Conservation (phyloP, 2,797 vertebrate genomes). For the Cyprinodon diabolis region DNA sequence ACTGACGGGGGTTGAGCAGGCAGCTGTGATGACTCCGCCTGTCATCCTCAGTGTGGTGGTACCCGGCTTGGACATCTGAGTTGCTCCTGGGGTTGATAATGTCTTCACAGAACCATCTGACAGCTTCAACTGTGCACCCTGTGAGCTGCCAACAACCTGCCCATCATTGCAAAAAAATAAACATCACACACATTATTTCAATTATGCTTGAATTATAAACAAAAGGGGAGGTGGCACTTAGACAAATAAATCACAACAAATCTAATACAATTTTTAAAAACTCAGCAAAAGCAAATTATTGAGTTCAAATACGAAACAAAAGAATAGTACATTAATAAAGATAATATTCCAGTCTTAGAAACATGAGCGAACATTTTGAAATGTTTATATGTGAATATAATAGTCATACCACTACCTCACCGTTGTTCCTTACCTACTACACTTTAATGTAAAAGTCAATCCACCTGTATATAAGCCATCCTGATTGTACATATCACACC, state of each 20-base stretch:
- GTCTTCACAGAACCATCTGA: conserved; percentile 92
- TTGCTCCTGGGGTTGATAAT: conserved; percentile 80
- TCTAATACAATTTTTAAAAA: not conserved
- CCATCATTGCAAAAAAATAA: conserved; percentile 24
- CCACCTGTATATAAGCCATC: no score
- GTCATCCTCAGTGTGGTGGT: conserved; percentile 93
- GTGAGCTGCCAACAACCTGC: conserved; percentile 83
- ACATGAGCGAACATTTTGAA: not conserved
- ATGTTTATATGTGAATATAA: not conserved
- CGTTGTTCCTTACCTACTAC: no score
- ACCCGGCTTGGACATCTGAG: conserved; percentile 92
- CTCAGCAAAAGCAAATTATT: not conserved
- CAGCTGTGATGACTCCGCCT: conserved; percentile 92
- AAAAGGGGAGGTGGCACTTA: not conserved
- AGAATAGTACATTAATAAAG: not conserved
- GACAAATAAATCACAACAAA: not conserved
- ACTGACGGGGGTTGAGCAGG: conserved; percentile 80
- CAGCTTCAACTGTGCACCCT: conserved; percentile 91
- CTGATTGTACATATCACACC: no score
- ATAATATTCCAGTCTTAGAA: not conserved
- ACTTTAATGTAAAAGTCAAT: no score
- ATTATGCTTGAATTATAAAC: not conserved
- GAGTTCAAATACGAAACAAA: not conserved
- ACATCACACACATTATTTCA: no score
- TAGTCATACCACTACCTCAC: no score